Base-by-base conservation (phyloP, 2,113 vertebrate genomes). In the Heterotilapia buettikoferi region DNA sequence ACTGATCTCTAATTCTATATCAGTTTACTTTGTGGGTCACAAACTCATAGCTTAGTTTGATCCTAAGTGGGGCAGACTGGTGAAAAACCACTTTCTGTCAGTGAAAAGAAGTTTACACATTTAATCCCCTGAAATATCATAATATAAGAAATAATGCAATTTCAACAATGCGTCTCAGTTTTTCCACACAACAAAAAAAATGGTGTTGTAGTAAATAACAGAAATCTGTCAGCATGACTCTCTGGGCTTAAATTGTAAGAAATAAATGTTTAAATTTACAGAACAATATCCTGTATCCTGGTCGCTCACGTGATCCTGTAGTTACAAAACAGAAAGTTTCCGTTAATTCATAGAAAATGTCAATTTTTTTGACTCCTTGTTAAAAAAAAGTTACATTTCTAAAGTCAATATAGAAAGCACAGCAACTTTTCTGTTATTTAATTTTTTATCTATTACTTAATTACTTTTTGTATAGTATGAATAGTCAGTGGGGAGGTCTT, bases 301-400 rank as follows among this genome's bases (percentile, higher is more conserved):
- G 29, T 63, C 0, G 9, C 29, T 33, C 2, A 61, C 2, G 2
- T 61, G 59, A 63, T 4, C 29, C 59, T 63, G 18, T 63, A n/a
- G 18, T 36, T 63, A 63, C 9, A 11, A 63, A 36, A 36, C 18
- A 36, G 31, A 36, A 63, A n/a, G 9, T n/a, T 63, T 63, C 18
- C 18, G 2, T 63, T 0, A 63, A 63, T 36, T 36, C 18, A 63
- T 0, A 63, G 31, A 10, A 63, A 36, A 33, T 18, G 57, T 33
- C 3, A 0, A 10, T 6, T 19, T 63, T 0, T 10, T 61, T 31
- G 9, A 61, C 57, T 33, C 9, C 0, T 61, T 61, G 57, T 61
- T 31, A 61, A 61, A 61, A 59, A 33, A 29, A 9, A 16, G 56
- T 57, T 57, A 59, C 4, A 59, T 59, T 33, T 63, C 59, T 1